Conservation (phyloP, 2,113 vertebrate species). For the Spea bombifrons region DNA sequence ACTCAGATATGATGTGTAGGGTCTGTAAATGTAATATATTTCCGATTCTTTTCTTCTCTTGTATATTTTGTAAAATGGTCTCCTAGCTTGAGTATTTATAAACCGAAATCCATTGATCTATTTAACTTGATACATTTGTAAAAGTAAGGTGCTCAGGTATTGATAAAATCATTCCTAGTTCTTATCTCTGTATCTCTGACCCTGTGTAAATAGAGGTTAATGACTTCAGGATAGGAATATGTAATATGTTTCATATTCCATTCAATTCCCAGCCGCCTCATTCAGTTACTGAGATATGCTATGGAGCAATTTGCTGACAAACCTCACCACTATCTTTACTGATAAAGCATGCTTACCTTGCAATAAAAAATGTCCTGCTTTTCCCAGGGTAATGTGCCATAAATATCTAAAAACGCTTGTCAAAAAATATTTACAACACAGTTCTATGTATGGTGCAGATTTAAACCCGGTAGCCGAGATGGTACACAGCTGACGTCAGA, state of each 20-base stretch:
- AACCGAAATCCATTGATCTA: no score
- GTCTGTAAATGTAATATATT: no score
- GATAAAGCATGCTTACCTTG: background rate
- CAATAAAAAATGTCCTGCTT: slow-evolving; percentile 6
- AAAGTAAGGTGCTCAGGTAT: no score
- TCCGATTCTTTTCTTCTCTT: no score
- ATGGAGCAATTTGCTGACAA: background rate
- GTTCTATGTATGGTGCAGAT: background rate
- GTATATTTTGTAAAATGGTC: no score
- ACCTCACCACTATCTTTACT: background rate
- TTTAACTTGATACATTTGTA: no score
- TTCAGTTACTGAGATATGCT: background rate
- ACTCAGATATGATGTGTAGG: no score
- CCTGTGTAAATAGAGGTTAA: background rate
- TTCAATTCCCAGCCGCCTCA: background rate
- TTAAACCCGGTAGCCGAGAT: background rate
- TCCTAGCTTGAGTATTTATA: no score
- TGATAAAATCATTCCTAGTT: no score
- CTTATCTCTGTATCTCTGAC: no score
- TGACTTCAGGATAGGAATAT: background rate
- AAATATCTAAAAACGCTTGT: slow-evolving; percentile 11
- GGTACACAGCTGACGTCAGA: slow-evolving; percentile 7
- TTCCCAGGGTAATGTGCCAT: background rate
- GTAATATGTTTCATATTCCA: background rate
- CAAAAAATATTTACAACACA: slow-evolving; percentile 11